Conservation (phyloP, 2,888 invertebrate species). For the Lepeophtheirus nordmannii region DNA sequence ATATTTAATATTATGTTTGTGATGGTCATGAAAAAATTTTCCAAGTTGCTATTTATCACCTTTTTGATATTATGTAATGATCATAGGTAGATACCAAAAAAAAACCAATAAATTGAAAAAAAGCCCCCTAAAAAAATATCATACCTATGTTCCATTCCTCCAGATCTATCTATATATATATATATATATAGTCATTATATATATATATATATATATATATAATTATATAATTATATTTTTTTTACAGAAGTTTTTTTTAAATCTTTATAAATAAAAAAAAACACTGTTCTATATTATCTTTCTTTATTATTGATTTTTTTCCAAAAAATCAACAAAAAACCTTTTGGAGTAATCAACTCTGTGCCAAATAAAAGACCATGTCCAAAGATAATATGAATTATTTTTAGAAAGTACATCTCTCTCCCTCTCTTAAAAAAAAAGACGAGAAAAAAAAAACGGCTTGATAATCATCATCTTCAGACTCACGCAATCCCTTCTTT, state of each 20-base stretch:
- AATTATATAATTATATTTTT: background rate
- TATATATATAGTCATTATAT: background rate
- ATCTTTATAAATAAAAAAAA: too few species aligned
- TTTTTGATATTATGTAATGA: background rate
- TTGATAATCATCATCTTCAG: too few species aligned
- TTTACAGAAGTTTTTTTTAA: too few species aligned
- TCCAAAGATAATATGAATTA: background rate
- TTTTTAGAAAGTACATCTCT: background rate
- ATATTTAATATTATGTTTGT: constrained; percentile 7
- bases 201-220: constrained; percentile 1
- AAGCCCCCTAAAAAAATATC: background rate
- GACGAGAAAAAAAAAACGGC: too few species aligned
- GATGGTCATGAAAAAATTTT: constrained; percentile 8
- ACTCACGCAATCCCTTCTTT: too few species aligned
- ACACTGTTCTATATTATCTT: too few species aligned
- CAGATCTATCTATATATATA: background rate
- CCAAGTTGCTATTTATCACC: constrained; percentile 5
- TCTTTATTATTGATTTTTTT: too few species aligned
- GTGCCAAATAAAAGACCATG: too few species aligned
- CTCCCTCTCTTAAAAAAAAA: background rate
- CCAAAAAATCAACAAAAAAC: too few species aligned
- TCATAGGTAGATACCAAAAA: background rate
- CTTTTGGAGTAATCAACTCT: too few species aligned
- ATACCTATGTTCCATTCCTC: background rate
- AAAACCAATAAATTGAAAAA: background rate